Conservation (phyloP, 1,140 invertebrate species). For the Rhyzopertha dominica region DNA sequence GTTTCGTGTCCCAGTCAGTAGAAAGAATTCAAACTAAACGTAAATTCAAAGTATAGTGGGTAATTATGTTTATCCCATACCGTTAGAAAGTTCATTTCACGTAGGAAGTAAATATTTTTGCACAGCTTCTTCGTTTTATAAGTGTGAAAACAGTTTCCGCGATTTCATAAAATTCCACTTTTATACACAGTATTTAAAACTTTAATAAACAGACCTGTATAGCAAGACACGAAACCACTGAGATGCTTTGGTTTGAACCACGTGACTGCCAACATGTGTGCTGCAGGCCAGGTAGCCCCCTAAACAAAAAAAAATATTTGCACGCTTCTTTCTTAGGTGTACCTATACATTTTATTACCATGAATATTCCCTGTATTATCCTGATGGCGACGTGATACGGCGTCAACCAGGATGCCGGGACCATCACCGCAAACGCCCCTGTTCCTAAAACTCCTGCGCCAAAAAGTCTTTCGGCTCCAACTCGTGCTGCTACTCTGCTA, state of each 20-base stretch:
- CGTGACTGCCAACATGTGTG: slow-evolving; percentile 56
- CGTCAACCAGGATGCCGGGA: slow-evolving; percentile 55
- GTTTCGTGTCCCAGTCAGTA: no score
- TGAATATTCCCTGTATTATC: slow-evolving; percentile 54
- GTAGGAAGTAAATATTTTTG: no score
- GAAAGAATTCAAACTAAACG: no score
- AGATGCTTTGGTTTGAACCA: slow-evolving; percentile 56
- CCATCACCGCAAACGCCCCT: slow-evolving; percentile 50
- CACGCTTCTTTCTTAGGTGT: background rate
- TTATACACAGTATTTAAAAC: no score
- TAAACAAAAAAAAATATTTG: slow-evolving; percentile 26
- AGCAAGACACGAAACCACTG: slow-evolving; percentile 55
- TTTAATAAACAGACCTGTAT: slow-evolving; percentile 51
- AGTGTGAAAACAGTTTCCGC: no score
- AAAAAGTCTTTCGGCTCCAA: slow-evolving; percentile 53
- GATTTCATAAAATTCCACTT: no score
- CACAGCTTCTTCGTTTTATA: no score
- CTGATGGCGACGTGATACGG: slow-evolving; percentile 54
- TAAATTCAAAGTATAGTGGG: no score
- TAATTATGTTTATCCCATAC: no score
- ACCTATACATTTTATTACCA: slow-evolving; percentile 40
- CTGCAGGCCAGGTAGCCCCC: slow-evolving; percentile 56
- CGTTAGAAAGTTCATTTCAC: no score
- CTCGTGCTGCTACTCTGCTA: slow-evolving; percentile 53
- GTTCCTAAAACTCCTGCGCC: slow-evolving; percentile 53